A percentile compares a stretch with the other conserved stretches of the same genome.
phyloP scores from a whole-genome alignment of 2,113 vertebrate species.

The Leucoraja erinaceus region DNA sequence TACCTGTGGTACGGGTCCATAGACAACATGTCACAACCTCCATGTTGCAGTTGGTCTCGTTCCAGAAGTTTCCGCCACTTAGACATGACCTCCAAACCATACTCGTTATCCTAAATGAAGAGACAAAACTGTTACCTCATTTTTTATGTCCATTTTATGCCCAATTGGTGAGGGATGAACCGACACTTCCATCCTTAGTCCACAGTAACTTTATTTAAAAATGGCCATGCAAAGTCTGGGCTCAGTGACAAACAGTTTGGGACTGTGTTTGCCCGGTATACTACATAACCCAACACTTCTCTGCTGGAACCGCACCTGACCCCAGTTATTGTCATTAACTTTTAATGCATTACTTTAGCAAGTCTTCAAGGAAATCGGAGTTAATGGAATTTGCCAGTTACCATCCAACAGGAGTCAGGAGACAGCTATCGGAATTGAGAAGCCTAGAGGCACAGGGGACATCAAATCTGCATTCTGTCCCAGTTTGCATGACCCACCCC shows the following conservation, averaged over 20 bases:
- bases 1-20: slow-evolving; percentile 93
- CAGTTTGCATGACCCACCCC: not conserved
- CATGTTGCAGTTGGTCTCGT: slow-evolving; percentile 71
- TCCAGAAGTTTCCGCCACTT: slow-evolving; percentile 90
- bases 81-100: slow-evolving; percentile 76
- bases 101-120: slow-evolving; percentile 70
- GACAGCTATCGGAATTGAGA: not conserved
- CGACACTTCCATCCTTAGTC: too few species aligned
- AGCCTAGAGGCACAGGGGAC: not conserved
- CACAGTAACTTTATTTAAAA: too few species aligned
- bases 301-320: not conserved
- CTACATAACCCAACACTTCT: too few species aligned
- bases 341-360: not conserved
- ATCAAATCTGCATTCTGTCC: not conserved
- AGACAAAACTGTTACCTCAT: not conserved
- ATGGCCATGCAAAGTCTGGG: too few species aligned
- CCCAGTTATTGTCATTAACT: not conserved
- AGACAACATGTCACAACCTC: slow-evolving; percentile 68
- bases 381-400: not conserved
- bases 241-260: too few species aligned
- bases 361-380: not conserved
- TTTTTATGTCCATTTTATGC: not conserved
- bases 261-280: not conserved
- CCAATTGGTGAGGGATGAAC: not conserved
- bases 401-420: not conserved